Evolutionary conservation across 2,888 invertebrate genomes (phyloP).

Genomic region (Drosophila kokeensis): DNA sequence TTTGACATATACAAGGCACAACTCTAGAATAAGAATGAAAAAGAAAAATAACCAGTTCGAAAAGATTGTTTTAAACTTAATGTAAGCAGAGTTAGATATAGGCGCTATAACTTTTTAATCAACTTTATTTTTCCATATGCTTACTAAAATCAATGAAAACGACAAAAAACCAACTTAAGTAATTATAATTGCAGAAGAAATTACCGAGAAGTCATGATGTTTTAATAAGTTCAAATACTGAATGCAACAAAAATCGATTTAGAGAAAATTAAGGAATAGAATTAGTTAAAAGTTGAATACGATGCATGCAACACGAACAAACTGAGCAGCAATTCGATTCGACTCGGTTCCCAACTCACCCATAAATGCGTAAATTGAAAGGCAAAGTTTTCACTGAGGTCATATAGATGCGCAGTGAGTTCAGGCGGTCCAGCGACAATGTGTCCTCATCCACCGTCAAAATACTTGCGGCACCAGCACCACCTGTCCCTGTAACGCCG

Average conservation of each 20-base stretch:
- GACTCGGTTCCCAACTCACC: conserved; percentile 78
- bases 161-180: neutral
- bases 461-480: conserved; percentile 65
- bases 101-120: neutral
- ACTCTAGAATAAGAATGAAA: neutral
- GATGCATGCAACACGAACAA: conserved; percentile 6
- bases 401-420: conserved; percentile 85
- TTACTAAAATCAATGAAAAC: neutral
- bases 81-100: neutral
- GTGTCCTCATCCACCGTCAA: conserved; percentile 83
- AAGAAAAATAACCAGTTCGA: neutral
- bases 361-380: conserved; percentile 85
- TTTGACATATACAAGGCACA: conserved; percentile 23
- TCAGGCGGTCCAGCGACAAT: conserved; percentile 84
- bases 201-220: neutral
- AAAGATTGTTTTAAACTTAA: neutral
- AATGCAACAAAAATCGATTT: neutral
- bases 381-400: conserved; percentile 85
- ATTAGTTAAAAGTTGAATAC: neutral
- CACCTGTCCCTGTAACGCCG: conserved; percentile 29
- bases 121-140: neutral
- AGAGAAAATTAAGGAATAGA: neutral
- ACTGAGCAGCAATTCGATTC: conserved; percentile 26
- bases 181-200: neutral
- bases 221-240: neutral